These are phyloP conservation scores for Nasonia oneida DNA, from an alignment of 2,888 invertebrate species.

Conservation along the genomic window DNA sequence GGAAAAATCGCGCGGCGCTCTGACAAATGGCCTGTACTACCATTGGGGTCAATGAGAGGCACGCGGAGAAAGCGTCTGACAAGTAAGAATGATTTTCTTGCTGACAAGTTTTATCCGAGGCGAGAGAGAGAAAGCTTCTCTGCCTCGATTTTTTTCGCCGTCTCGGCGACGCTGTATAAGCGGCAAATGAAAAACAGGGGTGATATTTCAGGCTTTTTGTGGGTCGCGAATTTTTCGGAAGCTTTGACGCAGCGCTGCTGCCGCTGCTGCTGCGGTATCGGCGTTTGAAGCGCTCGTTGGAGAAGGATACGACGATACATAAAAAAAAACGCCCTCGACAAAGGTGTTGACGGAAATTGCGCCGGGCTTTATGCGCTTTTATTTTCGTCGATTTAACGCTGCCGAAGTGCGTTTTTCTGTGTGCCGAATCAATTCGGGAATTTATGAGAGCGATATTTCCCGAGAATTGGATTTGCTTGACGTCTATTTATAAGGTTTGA, in stretches of 20 bases:
- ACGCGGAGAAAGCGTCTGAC: neutral
- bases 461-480: neutral
- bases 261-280: neutral
- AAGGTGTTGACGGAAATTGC: slow-evolving; percentile 23
- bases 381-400: neutral
- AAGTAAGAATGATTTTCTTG: slow-evolving; percentile 54
- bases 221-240: neutral
- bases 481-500: neutral
- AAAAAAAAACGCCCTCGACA: slow-evolving; percentile 24
- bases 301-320: neutral
- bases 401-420: neutral
- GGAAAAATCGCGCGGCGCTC: slow-evolving; percentile 42
- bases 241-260: neutral
- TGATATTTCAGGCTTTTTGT: slow-evolving; percentile 43
- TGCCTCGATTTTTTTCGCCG: neutral
- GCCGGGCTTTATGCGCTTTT: neutral
- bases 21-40: slow-evolving; percentile 56
- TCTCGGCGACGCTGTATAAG: neutral
- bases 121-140: neutral
- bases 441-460: neutral
- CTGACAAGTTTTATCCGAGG: slow-evolving; percentile 40
- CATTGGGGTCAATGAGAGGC: slow-evolving; percentile 43
- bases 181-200: slow-evolving; percentile 42
- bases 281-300: neutral
- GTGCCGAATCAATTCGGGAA: neutral